phyloP scores from a whole-genome alignment of 2,113 vertebrate species.

The Mormoops blainvillei region DNA sequence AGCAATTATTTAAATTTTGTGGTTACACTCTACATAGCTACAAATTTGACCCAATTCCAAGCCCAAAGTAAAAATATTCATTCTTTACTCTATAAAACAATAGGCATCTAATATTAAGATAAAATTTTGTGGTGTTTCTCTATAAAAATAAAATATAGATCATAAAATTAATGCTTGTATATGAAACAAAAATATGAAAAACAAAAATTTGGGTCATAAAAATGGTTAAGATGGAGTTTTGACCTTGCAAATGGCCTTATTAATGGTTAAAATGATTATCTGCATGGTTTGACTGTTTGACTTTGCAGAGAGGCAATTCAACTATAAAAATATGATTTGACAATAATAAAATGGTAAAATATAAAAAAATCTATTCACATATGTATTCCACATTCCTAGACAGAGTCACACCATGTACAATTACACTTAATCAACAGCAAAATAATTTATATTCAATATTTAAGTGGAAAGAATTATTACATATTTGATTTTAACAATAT shows the following conservation, averaged over 20 bases:
- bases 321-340: neutral
- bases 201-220: neutral
- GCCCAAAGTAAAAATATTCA: conserved; percentile 63
- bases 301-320: neutral
- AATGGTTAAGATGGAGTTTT: neutral
- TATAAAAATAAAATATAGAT: conserved; percentile 48
- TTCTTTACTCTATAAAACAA: conserved; percentile 39
- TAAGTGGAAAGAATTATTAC: neutral
- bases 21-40: conserved; percentile 68
- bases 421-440: neutral
- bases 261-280: neutral
- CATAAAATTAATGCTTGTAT: neutral
- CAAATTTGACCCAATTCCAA: conserved; percentile 71
- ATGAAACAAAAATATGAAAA: neutral
- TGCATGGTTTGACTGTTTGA: neutral
- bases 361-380: neutral
- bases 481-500: neutral
- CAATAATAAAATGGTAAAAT: neutral
- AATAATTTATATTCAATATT: neutral
- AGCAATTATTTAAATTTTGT: neutral
- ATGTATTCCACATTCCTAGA: neutral
- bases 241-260: neutral
- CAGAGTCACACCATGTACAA: neutral
- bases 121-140: conserved; percentile 49
- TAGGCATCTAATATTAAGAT: conserved; percentile 30